phyloP scores from a whole-genome alignment of 2,888 invertebrate genomes.

The Linnaemya vulpina region DNA sequence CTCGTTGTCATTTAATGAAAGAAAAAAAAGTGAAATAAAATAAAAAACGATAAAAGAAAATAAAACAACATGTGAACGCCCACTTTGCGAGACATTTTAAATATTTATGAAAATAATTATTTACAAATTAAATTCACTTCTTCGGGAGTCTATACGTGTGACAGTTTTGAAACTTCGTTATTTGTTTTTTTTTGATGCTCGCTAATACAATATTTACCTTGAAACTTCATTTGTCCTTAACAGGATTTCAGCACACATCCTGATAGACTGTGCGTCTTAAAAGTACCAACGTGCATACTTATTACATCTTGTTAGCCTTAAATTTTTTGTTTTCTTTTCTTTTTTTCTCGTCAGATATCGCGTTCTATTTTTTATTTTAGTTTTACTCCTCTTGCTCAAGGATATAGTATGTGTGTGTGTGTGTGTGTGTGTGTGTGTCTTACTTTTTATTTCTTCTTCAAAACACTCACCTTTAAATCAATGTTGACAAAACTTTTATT shows the following conservation, averaged over 20 bases:
- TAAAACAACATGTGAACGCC: neutral
- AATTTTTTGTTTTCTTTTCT: conserved; percentile 3
- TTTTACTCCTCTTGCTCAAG: neutral
- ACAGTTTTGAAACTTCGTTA: conserved; percentile 50
- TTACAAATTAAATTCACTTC: conserved; percentile 60
- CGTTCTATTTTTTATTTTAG: conserved; percentile 31
- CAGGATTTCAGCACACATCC: conserved; percentile 45
- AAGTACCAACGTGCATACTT: conserved; percentile 20
- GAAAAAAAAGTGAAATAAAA: neutral
- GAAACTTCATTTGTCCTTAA: conserved; percentile 58
- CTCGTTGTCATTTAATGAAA: neutral
- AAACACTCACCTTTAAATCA: conserved; percentile 80
- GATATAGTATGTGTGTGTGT: conserved; percentile 30
- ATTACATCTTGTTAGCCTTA: conserved; percentile 59
- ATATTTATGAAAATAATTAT: conserved; percentile 63
- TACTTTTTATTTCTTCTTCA: conserved; percentile 16
- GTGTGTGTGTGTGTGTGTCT: conserved; percentile 35
- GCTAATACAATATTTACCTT: conserved; percentile 60
- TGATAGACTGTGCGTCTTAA: neutral
- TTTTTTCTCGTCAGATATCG: conserved; percentile 39
- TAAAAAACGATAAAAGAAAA: neutral
- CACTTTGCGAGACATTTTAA: conserved; percentile 44
- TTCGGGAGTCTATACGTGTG: conserved; percentile 39
- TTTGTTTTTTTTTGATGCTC: conserved; percentile 21
- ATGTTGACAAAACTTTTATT: conserved; percentile 83